A percentile compares a stretch with the other conserved stretches of the same genome.
Evolutionary conservation across 1,140 invertebrate species (phyloP).

Genomic region (Diploscapter pachys): DNA sequence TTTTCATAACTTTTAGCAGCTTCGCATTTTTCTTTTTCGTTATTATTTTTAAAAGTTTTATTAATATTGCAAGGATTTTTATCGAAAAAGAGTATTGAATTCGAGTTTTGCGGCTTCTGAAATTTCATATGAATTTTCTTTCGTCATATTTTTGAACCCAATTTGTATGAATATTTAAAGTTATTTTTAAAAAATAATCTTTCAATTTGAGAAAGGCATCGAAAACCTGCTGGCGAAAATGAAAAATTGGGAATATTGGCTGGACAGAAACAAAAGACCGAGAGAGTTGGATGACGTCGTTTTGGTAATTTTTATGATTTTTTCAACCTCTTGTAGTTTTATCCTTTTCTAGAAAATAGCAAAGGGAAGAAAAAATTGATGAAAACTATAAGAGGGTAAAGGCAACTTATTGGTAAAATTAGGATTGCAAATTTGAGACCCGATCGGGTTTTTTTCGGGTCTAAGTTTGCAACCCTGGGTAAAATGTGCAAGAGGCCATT

Average conservation of each 20-base stretch:
- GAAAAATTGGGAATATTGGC: background rate
- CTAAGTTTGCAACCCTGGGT: background rate
- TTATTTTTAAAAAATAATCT: no score
- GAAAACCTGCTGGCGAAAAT: slow-evolving; percentile 11
- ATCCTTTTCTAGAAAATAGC: background rate
- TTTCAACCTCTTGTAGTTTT: background rate
- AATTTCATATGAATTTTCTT: no score
- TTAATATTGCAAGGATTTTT: no score
- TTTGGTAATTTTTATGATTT: slow-evolving; percentile 1
- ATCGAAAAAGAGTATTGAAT: background rate
- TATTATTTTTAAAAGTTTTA: no score
- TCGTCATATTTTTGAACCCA: no score
- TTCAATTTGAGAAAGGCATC: slow-evolving; percentile 5
- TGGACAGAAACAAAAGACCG: background rate
- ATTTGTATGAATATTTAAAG: no score
- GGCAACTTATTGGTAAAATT: slow-evolving; percentile 2
- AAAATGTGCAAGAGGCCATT: no score
- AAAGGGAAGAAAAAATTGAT: background rate
- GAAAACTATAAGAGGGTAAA: background rate
- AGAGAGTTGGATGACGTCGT: background rate
- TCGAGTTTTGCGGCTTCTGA: background rate
- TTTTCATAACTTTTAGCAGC: no score
- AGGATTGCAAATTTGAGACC: background rate
- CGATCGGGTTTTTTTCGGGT: background rate
- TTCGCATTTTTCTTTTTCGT: no score